Percentiles rank a stretch among this genome's conserved stretches.
Conservation (phyloP, 2,888 invertebrate genomes). For the Drosophila lutescens region DNA sequence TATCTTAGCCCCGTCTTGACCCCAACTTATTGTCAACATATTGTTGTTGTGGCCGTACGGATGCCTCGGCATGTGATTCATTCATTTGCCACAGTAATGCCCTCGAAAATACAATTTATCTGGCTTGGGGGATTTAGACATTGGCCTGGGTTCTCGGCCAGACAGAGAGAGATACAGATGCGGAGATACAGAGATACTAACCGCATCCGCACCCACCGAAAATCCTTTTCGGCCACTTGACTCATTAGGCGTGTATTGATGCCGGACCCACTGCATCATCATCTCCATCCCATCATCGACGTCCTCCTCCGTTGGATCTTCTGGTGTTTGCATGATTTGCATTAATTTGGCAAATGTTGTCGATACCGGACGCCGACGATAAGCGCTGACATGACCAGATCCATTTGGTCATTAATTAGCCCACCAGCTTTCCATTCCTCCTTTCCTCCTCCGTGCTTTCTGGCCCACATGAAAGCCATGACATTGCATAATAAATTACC, state of each 20-base stretch:
- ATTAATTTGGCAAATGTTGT: slow-evolving; percentile 80
- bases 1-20: slow-evolving; percentile 62
- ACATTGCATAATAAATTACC: slow-evolving; percentile 78
- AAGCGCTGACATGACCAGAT: slow-evolving; percentile 75
- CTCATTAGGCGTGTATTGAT: slow-evolving; percentile 78
- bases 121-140: slow-evolving; percentile 61
- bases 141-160: slow-evolving; percentile 49
- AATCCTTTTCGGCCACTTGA: slow-evolving; percentile 77
- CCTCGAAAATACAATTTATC: slow-evolving; percentile 70
- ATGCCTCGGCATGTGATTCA: slow-evolving; percentile 66
- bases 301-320: slow-evolving; percentile 51
- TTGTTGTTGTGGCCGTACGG: slow-evolving; percentile 36
- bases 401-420: slow-evolving; percentile 75
- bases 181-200: slow-evolving; percentile 13
- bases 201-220: slow-evolving; percentile 50
- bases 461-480: slow-evolving; percentile 55
- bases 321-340: slow-evolving; percentile 75
- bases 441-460: background rate
- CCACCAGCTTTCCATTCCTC: slow-evolving; percentile 51
- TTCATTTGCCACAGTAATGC: slow-evolving; percentile 67
- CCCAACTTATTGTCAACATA: slow-evolving; percentile 67
- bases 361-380: slow-evolving; percentile 70
- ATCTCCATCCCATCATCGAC: slow-evolving; percentile 24
- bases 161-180: slow-evolving; percentile 36
- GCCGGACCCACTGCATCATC: slow-evolving; percentile 46